Base-by-base conservation (phyloP, 2,797 vertebrate species). In the Protonibea diacanthus region DNA sequence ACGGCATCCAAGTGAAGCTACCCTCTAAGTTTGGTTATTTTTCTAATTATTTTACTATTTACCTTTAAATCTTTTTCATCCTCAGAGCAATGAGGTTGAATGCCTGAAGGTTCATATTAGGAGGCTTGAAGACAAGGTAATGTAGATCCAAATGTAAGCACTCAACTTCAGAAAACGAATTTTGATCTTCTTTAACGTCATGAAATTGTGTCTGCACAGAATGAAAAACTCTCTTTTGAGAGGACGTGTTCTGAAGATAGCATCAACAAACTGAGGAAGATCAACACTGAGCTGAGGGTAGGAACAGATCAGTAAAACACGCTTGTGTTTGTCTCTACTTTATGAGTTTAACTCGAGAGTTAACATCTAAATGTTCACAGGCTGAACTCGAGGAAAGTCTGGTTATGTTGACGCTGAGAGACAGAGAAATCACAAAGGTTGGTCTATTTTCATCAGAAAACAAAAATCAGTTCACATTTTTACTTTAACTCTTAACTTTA, bases 91-190 rank as follows among this genome's bases (percentile, higher is more conserved):
- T 76, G 95, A 95, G 61, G 81, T 89, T 44, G 93, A 94, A 86
- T 86, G 82, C 67, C 76, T 95, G 66, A 95, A 94, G 81, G 77
- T 81, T 87, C 88, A 92, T 51, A 88, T 92, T 27, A 91, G 83
- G 83, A 88, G 86, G 70, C 90, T 93, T 3, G 94, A 96, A 83
- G 95, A 95, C 51, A 91, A 92, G 94, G 95, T 96, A 86, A 70
- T 42, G 18, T 49, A n/a, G 1, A 27, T 21, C 9, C 7, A 71
- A 38, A 49, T 68, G 25, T 65, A 20, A 23, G 9, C 0, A 29
- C 15, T 21, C 44, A 61, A 1, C 9, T 42, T 59, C 15, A 40
- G 2, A 55, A 40, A 52, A 52, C 57, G 10, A 38, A 38, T 38
- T 38, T 17, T 55, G 40, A n/a, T 33, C 33, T 70, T 0, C 51